These are phyloP conservation scores for Herminia tarsipennalis DNA, from an alignment of 2,888 invertebrate genomes.

Conservation along the genomic window DNA sequence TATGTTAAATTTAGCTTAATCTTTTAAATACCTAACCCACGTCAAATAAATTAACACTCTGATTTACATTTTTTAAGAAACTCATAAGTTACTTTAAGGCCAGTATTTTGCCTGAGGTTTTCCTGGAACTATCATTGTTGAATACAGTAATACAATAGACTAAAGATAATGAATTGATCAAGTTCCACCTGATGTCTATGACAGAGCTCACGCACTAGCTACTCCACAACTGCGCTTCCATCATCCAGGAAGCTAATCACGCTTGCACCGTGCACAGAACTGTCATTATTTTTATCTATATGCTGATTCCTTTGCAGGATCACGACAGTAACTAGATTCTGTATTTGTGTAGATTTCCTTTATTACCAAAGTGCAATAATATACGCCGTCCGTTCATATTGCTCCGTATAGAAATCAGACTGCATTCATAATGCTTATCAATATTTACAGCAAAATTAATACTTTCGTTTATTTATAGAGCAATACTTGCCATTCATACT, in stretches of 20 bases:
- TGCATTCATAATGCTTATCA: neutral
- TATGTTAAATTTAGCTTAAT: slow-evolving; percentile 8
- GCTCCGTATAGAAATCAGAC: slow-evolving; percentile 1
- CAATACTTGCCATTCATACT: slow-evolving; percentile 6
- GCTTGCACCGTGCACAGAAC: slow-evolving; percentile 48
- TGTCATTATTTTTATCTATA: slow-evolving; percentile 29
- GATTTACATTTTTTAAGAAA: neutral
- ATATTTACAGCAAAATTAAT: neutral
- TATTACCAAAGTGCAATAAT: neutral
- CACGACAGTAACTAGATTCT: slow-evolving; percentile 10
- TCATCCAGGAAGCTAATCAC: slow-evolving; percentile 37
- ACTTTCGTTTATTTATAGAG: neutral
- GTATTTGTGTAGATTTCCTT: slow-evolving; percentile 4
- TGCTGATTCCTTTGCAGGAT: slow-evolving; percentile 42
- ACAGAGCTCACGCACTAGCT: no score
- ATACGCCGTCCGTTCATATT: slow-evolving; percentile 18
- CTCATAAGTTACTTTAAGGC: neutral
- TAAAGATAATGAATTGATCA: no score
- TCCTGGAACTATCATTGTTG: no score
- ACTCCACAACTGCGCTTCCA: slow-evolving; percentile 31
- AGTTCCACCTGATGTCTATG: no score
- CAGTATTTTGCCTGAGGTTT: neutral
- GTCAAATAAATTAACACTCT: no score
- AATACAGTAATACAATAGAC: no score
- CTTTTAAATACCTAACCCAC: neutral